Percentiles rank a stretch among this genome's conserved stretches.
Evolutionary conservation across 2,797 vertebrate species (phyloP).

Genomic region (Neopelma chrysocephalum): DNA sequence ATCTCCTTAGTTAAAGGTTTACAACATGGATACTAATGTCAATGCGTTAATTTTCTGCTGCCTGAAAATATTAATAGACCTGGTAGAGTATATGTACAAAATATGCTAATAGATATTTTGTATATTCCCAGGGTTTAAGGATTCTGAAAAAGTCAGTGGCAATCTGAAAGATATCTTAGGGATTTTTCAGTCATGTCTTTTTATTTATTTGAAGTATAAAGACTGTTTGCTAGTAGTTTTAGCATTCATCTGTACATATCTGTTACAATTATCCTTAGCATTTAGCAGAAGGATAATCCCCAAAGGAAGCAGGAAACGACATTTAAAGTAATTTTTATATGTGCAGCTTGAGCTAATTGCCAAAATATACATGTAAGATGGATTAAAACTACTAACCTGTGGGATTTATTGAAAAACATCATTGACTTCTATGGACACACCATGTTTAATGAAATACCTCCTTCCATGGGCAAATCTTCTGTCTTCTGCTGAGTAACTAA

Average conservation of each 20-base stretch:
- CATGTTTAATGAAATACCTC: background rate
- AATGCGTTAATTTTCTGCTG: background rate
- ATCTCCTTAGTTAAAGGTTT: background rate
- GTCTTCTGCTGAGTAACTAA: background rate
- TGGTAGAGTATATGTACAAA: background rate
- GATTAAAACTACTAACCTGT: conserved; percentile 7
- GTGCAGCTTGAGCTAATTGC: conserved; percentile 28
- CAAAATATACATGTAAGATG: conserved; percentile 8
- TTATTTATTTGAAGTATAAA: background rate
- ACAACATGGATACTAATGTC: background rate
- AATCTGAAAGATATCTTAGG: background rate
- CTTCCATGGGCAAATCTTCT: background rate
- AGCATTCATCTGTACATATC: background rate
- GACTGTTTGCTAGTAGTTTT: background rate
- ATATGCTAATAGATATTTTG: background rate
- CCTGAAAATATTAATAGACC: background rate
- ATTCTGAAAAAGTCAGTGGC: background rate
- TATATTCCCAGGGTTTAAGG: background rate
- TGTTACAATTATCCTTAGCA: conserved; percentile 17
- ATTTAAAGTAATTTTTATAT: conserved; percentile 19
- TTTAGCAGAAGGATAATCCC: conserved; percentile 16
- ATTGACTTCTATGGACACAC: background rate
- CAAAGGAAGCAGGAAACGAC: background rate
- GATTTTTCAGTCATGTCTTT: background rate
- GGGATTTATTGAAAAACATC: background rate